Percentiles rank a stretch among this genome's conserved stretches.
These are phyloP conservation scores for Muscicapa comitata DNA, from an alignment of 2,797 vertebrate genomes.

Conservation along the genomic window DNA sequence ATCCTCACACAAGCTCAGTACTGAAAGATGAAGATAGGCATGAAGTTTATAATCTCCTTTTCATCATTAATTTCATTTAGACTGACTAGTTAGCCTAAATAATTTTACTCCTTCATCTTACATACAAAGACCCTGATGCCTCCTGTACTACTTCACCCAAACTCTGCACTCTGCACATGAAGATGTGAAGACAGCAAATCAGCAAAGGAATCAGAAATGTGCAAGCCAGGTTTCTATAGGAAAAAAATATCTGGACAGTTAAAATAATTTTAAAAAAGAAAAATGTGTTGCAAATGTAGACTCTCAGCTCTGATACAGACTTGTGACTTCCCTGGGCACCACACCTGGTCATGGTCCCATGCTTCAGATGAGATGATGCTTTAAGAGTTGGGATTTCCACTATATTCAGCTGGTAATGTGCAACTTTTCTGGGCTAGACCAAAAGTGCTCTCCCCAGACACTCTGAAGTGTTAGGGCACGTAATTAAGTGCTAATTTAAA, in stretches of 20 bases:
- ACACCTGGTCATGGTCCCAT: background rate
- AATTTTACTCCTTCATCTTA: background rate
- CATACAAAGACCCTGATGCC: background rate
- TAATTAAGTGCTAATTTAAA: background rate
- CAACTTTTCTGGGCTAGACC: background rate
- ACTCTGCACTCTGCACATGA: background rate
- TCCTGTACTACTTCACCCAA: background rate
- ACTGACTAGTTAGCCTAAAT: background rate
- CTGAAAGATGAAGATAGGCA: background rate
- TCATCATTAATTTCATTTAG: background rate
- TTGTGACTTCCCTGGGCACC: background rate
- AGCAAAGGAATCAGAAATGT: background rate
- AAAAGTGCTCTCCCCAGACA: background rate
- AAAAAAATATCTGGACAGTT: background rate
- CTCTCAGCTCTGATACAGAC: too few relatives aligned
- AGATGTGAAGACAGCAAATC: background rate
- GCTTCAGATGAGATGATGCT: background rate
- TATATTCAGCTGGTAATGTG: accelerated
- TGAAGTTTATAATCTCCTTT: background rate
- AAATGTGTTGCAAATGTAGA: background rate
- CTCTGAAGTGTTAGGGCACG: background rate
- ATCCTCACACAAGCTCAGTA: background rate
- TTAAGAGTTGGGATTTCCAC: background rate
- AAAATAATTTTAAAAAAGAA: background rate
- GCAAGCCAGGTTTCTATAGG: background rate